These are phyloP conservation scores for Yponomeuta cagnagella DNA, from an alignment of 2,888 invertebrate genomes.

Conservation along the genomic window DNA sequence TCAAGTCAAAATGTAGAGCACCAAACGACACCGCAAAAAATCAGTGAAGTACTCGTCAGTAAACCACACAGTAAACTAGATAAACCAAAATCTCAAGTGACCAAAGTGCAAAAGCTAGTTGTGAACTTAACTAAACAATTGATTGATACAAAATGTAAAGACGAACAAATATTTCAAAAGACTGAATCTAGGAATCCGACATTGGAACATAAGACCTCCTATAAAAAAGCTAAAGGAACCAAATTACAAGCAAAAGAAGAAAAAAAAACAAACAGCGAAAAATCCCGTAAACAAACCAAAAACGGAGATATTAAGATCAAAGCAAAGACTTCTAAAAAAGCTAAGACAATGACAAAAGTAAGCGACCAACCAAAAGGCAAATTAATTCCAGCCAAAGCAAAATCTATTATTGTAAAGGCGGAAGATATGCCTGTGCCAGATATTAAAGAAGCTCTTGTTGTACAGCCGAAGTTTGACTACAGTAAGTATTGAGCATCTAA, in stretches of 20 bases:
- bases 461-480: not conserved
- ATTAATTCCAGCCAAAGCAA: slow-evolving; percentile 17
- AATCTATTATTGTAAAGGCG: not conserved
- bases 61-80: too few species aligned
- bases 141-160: not conserved
- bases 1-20: too few species aligned
- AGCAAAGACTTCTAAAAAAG: not conserved
- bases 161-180: not conserved
- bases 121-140: not conserved
- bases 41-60: too few species aligned
- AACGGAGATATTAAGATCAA: not conserved
- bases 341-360: slow-evolving; percentile 9
- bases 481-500: not conserved
- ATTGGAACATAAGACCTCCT: not conserved
- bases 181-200: not conserved
- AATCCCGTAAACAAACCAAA: not conserved
- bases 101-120: not conserved
- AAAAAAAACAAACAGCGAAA: not conserved
- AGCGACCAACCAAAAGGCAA: slow-evolving; percentile 9
- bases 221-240: not conserved
- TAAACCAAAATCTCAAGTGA: not conserved
- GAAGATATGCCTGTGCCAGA: not conserved
- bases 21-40: too few species aligned
- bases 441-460: not conserved
- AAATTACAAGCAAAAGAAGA: not conserved